A percentile compares a stretch with the other conserved stretches of the same genome.
Conservation (phyloP, 92 coral and sea anemone species). For the Palythoa heliodiscus region DNA sequence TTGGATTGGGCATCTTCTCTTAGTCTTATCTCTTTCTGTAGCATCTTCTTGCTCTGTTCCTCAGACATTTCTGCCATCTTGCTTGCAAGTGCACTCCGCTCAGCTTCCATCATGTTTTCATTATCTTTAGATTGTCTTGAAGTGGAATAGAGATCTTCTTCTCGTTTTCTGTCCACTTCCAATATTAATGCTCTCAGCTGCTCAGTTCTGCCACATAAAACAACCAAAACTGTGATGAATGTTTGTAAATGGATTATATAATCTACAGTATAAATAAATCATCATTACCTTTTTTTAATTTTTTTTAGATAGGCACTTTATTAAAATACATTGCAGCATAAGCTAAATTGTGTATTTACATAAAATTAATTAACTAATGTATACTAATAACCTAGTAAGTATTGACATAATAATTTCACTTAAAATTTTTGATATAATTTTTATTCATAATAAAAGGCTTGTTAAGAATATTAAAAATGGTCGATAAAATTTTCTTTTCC, state of each 20-base stretch:
- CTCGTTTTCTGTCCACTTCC: conserved; percentile 81
- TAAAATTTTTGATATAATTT: too few species aligned
- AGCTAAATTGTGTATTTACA: too few species aligned
- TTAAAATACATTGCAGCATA: too few species aligned
- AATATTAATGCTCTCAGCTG: conserved; percentile 75
- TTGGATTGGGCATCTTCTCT: conserved; percentile 96
- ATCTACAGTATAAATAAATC: too few species aligned
- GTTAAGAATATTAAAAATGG: too few species aligned
- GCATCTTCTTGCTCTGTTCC: conserved; percentile 84
- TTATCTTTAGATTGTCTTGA: conserved; percentile 80
- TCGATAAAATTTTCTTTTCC: too few species aligned
- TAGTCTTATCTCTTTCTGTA: conserved; percentile 90
- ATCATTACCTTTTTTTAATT: too few species aligned
- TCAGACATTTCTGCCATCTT: conserved; percentile 91
- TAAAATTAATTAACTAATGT: too few species aligned
- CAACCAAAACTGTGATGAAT: background rate
- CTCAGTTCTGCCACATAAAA: conserved; percentile 67
- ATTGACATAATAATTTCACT: too few species aligned
- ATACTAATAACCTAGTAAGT: too few species aligned
- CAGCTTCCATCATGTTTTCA: conserved; percentile 74
- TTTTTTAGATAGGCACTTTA: too few species aligned
- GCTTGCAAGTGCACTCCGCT: conserved; percentile 78
- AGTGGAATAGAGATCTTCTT: conserved; percentile 75
- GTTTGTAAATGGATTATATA: background rate
- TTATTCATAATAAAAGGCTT: too few species aligned